phyloP scores from a whole-genome alignment of 2,888 invertebrate genomes.

The Nomada lathburiana region DNA sequence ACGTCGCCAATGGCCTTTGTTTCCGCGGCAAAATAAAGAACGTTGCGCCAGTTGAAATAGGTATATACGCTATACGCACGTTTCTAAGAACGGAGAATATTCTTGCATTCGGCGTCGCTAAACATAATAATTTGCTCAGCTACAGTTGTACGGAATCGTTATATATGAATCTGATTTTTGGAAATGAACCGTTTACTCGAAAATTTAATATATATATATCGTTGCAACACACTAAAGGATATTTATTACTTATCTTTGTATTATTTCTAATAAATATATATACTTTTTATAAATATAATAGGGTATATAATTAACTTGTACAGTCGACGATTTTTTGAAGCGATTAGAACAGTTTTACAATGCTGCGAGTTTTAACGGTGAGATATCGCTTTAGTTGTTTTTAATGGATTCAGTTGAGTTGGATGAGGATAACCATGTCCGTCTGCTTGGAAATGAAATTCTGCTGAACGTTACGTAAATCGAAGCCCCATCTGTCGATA shows the following conservation, averaged over 20 bases:
- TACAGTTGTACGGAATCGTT: too few relatives aligned
- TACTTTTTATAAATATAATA: too few relatives aligned
- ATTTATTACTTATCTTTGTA: too few relatives aligned
- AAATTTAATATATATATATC: too few relatives aligned
- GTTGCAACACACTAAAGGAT: too few relatives aligned
- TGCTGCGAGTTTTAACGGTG: background rate
- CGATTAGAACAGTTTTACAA: background rate
- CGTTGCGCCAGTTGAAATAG: background rate
- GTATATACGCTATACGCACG: background rate
- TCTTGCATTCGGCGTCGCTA: too few relatives aligned
- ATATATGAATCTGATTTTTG: too few relatives aligned
- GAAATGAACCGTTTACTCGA: too few relatives aligned
- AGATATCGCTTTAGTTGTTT: background rate
- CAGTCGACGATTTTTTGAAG: too few relatives aligned
- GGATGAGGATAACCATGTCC: background rate
- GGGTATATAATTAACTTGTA: too few relatives aligned
- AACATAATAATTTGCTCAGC: too few relatives aligned
- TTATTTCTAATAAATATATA: too few relatives aligned
- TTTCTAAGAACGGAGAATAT: background rate
- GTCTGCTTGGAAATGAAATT: slow-evolving; percentile 9
- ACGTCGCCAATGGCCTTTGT: slow-evolving; percentile 19
- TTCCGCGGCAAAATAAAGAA: background rate
- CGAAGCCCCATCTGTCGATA: slow-evolving; percentile 25
- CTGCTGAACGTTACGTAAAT: slow-evolving; percentile 11
- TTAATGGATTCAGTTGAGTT: background rate